Base-by-base conservation (phyloP, 2,113 vertebrate genomes). In the Phaethornis superciliosus region DNA sequence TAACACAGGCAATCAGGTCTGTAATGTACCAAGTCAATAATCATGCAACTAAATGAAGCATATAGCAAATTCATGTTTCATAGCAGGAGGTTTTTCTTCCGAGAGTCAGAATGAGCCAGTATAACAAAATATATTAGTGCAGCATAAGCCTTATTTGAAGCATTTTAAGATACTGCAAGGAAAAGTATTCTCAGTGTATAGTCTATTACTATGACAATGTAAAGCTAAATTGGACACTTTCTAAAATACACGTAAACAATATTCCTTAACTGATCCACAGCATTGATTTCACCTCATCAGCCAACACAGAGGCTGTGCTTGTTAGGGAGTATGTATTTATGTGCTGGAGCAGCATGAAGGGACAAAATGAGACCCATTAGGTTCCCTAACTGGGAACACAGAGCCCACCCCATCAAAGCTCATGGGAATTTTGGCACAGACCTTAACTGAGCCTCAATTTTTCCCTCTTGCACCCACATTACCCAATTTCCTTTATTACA, bases 71-170 rank as follows among this genome's bases (percentile, higher is more conserved):
- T 8, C 26, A 24, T 49, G 24, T 37, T 64, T 69, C 37, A 35
- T 6, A n/a, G 46, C 65, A 64, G 60, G 28, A 54, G 27, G 20
- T 94, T 83, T 30, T 60, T 27, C 72, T 67, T 17, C 27, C 2
- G 3, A 8, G 59, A 80, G 27, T 12, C 1, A 0, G 37, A 33
- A 20, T 9, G 10, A 32, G 28, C 17, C n/a, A 21, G 47, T 22
- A 15, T 15, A 80, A 71, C 23, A 2, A 13, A 71, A 78, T 22
- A 21, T 19, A 6, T 70, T 12, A 54, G 18, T 3, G 35, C 8
- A 74, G 47, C 20, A 20, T 58, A 42, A 58, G 33, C 18, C 28
- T 69, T 51, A 68, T 78, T 28, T 55, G 51, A 85, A 82, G 51
- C 13, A 51, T 65, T 85, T 69, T 26, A 68, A 87, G 74, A 92